These are phyloP conservation scores for Pecten maximus DNA, from an alignment of 2,888 invertebrate species.

Conservation along the genomic window DNA sequence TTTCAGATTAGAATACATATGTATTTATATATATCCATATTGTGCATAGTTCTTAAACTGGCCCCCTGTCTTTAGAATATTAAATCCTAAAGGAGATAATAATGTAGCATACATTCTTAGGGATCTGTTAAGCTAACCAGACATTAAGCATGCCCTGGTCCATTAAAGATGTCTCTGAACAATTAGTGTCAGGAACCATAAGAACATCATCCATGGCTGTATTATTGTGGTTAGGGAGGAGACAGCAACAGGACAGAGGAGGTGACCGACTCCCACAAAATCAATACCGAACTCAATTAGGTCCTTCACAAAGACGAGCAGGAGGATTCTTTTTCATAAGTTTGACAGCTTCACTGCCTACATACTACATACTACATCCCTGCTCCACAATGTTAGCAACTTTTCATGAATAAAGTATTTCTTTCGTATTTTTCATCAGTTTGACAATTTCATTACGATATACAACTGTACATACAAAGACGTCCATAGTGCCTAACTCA, in stretches of 20 bases:
- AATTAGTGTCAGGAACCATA: constrained; percentile 6
- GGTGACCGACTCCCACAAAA: background rate
- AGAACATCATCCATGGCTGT: background rate
- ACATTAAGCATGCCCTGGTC: background rate
- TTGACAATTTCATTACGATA: constrained; percentile 10
- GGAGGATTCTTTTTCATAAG: background rate
- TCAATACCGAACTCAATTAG: background rate
- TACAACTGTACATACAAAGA: background rate
- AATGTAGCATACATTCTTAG: no score
- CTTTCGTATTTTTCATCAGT: background rate
- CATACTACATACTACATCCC: background rate
- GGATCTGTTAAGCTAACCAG: background rate
- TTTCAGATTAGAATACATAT: no score
- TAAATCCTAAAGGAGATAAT: background rate
- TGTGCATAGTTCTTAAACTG: no score
- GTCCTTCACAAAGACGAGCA: background rate
- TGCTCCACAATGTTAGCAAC: background rate
- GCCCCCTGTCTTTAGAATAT: no score
- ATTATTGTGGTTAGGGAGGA: background rate
- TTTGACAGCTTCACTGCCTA: background rate
- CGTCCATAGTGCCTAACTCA: background rate
- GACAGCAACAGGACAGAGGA: background rate
- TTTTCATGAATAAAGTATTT: background rate
- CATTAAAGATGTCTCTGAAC: background rate
- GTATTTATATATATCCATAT: no score